Evolutionary conservation across 2,113 vertebrate genomes (phyloP), one percentile per base, ranked within the genome.

Genomic region (Erinaceus europaeus): DNA sequence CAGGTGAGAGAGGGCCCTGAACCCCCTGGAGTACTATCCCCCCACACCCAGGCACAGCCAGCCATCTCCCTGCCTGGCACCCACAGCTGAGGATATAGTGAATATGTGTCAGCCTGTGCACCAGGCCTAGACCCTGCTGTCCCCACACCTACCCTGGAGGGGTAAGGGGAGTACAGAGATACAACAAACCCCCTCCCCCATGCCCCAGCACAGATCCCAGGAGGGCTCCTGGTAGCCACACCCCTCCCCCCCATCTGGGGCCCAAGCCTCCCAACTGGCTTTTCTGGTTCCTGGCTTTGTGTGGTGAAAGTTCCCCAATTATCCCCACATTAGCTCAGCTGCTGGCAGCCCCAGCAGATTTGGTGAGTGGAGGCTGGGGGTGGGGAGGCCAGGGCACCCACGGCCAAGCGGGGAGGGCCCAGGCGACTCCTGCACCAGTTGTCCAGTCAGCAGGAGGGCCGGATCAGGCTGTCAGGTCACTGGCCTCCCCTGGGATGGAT

Each of bases 261-360:
- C 92, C 83, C 79, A 27, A 91, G 89, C 67, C 90, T 94, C 89
- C 91, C 86, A 96, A 97, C 97, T 76, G 1, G 96, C 94, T 97
- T 97, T 97, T 97, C 97, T 95, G 77, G 97, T 97, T 97, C 94
- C 89, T 29, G 32, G 91, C 93, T 95, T 88, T 74, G 77, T 93
- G 75, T 89, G 83, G 68, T 12, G 87, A 85, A 94, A 93, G 93
- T 89, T 93, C 65, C 62, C 92, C 97, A 97, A 96, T 97, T 97
- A 95, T 84, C 84, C 93, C 80, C 48, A 75, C 84, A 93, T 97
- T 97, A 96, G 96, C 96, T 95, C 94, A 94, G 96, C 93, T 18
- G 1, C 91, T 82, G 91, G 84, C 80, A 55, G 77, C 79, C 83
- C 78, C 75, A 78, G 86, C 90, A 55, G 53, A 68, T 73, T 77